Evolutionary conservation across 2,797 vertebrate species (phyloP).

Genomic region (Florisuga fusca): DNA sequence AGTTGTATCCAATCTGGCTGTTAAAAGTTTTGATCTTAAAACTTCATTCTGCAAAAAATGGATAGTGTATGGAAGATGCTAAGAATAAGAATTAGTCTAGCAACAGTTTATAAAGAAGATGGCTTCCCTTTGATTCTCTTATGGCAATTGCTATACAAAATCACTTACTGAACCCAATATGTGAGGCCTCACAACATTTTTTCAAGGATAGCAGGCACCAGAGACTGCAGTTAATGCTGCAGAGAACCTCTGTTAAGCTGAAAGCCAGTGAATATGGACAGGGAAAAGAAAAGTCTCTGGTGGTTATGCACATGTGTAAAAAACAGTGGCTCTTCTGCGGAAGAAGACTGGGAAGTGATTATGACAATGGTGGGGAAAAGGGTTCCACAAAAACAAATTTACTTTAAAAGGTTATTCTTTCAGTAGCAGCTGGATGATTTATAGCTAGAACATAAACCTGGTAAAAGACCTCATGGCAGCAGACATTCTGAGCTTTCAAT

Average conservation of each 20-base stretch:
- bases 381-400: background rate
- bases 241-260: background rate
- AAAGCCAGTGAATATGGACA: background rate
- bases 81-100: background rate
- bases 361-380: background rate
- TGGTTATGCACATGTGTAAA: background rate
- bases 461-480: background rate
- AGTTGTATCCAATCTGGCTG: background rate
- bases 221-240: background rate
- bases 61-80: background rate
- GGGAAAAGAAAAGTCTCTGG: background rate
- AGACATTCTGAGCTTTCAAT: conserved; percentile 9
- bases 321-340: background rate
- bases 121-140: background rate
- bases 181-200: background rate
- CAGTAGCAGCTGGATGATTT: background rate
- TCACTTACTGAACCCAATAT: fast-evolving
- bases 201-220: fast-evolving
- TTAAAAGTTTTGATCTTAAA: background rate
- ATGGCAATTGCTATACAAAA: background rate
- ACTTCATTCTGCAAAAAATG: background rate
- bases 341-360: background rate
- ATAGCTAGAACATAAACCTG: background rate
- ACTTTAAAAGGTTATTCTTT: background rate
- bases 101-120: background rate